Percentiles rank a stretch among this genome's conserved stretches.
phyloP scores from a whole-genome alignment of 2,113 vertebrate species.

The Tenrec ecaudatus region DNA sequence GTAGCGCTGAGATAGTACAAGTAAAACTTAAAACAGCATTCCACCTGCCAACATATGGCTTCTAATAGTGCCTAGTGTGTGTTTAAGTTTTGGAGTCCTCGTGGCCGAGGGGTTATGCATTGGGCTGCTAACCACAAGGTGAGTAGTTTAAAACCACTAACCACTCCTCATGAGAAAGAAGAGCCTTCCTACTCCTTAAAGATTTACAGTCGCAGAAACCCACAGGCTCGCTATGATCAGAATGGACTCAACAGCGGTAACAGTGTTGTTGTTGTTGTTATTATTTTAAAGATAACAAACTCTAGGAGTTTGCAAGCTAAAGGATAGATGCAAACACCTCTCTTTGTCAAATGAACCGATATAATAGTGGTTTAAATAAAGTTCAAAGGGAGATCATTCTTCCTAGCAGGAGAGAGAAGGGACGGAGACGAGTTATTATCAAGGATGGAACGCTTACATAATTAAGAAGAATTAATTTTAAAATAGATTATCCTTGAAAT shows the following conservation, averaged over 20 bases:
- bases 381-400: not conserved
- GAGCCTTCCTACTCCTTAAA: too few species aligned
- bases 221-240: too few species aligned
- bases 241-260: too few species aligned
- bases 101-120: too few species aligned
- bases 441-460: not conserved
- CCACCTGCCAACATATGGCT: not conserved
- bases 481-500: not conserved
- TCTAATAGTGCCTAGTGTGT: not conserved
- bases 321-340: not conserved
- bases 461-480: not conserved
- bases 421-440: not conserved
- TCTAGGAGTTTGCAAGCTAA: not conserved
- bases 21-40: not conserved
- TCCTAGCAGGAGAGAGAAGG: slow-evolving; percentile 24
- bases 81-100: too few species aligned
- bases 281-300: slow-evolving; percentile 12
- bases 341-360: not conserved
- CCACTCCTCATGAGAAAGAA: too few species aligned
- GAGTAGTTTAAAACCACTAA: too few species aligned
- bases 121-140: too few species aligned
- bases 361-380: not conserved
- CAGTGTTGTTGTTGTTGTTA: too few species aligned
- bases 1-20: not conserved
- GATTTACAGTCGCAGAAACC: too few species aligned